Conservation (phyloP, 2,888 invertebrate species). For the Aquatica leii region DNA sequence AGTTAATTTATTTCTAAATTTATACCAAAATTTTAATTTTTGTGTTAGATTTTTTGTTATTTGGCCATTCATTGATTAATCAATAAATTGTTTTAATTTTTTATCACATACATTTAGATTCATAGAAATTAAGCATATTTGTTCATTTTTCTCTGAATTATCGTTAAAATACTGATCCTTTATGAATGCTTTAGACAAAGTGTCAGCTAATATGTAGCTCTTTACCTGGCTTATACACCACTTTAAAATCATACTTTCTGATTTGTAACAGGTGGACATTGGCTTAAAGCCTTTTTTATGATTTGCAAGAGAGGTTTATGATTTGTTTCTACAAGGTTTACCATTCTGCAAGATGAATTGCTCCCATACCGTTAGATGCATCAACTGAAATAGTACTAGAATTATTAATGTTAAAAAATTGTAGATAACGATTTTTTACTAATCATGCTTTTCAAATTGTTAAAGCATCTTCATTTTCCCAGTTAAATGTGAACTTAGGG, state of each 20-base stretch:
- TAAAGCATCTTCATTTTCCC: too few relatives aligned
- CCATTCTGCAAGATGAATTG: constrained; percentile 51
- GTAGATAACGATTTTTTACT: too few relatives aligned
- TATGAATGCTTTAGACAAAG: constrained; percentile 8
- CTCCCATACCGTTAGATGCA: constrained; percentile 16
- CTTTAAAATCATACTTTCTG: constrained; percentile 25
- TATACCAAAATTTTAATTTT: constrained; percentile 4
- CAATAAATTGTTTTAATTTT: constrained; percentile 12
- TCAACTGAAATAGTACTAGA: too few relatives aligned
- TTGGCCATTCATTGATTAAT: constrained; percentile 28
- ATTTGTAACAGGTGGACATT: constrained; percentile 17
- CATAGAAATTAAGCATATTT: not conserved
- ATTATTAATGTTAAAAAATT: too few relatives aligned
- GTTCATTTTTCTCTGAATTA: not conserved
- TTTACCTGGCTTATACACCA: constrained; percentile 29
- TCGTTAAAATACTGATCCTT: not conserved
- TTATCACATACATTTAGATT: constrained; percentile 5
- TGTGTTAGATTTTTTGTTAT: constrained; percentile 2
- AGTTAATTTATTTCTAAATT: constrained; percentile 24
- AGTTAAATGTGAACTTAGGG: too few relatives aligned
- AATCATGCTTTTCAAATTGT: too few relatives aligned
- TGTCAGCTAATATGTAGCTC: too few relatives aligned
- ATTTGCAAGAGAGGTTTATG: constrained; percentile 29
- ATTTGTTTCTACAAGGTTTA: constrained; percentile 45
- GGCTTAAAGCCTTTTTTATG: constrained; percentile 29